Conservation (phyloP, 2,797 vertebrate species). For the Schizopygopsis pylzovi region DNA sequence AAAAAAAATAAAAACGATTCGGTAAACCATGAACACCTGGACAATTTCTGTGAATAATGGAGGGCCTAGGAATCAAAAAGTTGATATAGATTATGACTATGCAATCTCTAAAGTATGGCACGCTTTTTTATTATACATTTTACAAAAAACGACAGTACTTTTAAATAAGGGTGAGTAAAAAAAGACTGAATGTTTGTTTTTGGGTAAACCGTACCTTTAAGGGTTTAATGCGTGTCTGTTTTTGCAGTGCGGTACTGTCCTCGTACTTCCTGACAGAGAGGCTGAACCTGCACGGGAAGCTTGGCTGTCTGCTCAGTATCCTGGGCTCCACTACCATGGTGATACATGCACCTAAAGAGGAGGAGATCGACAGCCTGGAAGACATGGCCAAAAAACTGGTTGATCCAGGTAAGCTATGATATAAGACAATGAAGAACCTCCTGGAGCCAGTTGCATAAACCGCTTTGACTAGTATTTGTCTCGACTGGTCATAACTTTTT, state of each 20-base stretch:
- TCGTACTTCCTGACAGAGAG: conserved; percentile 97
- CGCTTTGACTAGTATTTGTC: too few species aligned
- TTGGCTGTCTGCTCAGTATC: conserved; percentile 95
- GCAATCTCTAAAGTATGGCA: background rate
- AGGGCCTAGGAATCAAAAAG: background rate
- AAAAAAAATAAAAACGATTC: background rate
- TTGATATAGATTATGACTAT: background rate
- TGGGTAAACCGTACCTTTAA: background rate
- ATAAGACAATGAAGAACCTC: background rate
- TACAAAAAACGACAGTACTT: background rate
- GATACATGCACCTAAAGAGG: conserved; percentile 96
- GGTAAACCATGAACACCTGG: background rate
- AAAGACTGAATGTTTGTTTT: background rate
- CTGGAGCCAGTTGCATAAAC: background rate
- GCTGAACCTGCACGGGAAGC: conserved; percentile 96
- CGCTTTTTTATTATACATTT: background rate
- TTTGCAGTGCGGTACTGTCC: conserved; percentile 92
- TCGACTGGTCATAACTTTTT: too few species aligned
- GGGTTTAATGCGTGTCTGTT: conserved; percentile 35
- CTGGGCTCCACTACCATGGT: conserved; percentile 98
- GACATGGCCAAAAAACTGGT: conserved; percentile 92
- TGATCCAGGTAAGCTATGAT: conserved; percentile 86
- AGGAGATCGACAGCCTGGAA: conserved; percentile 91
- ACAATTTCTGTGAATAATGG: background rate
- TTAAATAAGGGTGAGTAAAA: background rate